Evolutionary conservation across 2,797 vertebrate species (phyloP), one percentile per base, ranked within the genome.

Genomic region (Miichthys miiuy): DNA sequence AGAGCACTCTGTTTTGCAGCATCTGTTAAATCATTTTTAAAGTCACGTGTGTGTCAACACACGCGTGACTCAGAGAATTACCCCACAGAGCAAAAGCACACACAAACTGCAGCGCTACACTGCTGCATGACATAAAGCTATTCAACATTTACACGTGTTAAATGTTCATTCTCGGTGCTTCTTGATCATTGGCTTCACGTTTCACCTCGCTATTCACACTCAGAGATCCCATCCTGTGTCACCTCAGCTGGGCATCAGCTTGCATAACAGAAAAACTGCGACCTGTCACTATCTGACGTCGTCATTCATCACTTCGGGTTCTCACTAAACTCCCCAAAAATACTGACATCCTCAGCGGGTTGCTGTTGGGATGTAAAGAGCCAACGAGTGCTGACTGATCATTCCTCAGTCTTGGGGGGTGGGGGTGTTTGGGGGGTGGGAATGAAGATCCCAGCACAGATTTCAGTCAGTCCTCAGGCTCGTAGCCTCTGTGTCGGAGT

Each of bases 1-100:
- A 23, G 11, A 82, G 85, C 73, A 79, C 78, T 77, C 51, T 55
- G 77, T 77, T 76, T 61, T 85, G 88, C 84, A 91, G 91, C 88
- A 61, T 77, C 62, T 41, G 73, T 87, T 84, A 76, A 79, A 84
- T 71, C 27, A 27, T 57, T 44, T 81, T 56, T 75, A 20, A 68
- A 50, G 57, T 69, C 56, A 21, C 66, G 1, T 23, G n/a, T 61
- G 56, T 6, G 12, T 66, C 41, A 38, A 41, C 14, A 50, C 75
- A 56, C 42, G 6, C 1, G 47, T 17, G 67, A 62, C 18, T 56
- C 61, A 44, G 61, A 68, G 54, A 65, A 69, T 56, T 0, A 67
- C 38, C 68, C 74, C 68, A 82, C 67, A 44, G 65, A 81, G 86
- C 83, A 60, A 44, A 80, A 83, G 79, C 80, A 76, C 65, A 62